Evolutionary conservation across 2,888 invertebrate genomes (phyloP).

Genomic region (Didymodactylos carnosus): DNA sequence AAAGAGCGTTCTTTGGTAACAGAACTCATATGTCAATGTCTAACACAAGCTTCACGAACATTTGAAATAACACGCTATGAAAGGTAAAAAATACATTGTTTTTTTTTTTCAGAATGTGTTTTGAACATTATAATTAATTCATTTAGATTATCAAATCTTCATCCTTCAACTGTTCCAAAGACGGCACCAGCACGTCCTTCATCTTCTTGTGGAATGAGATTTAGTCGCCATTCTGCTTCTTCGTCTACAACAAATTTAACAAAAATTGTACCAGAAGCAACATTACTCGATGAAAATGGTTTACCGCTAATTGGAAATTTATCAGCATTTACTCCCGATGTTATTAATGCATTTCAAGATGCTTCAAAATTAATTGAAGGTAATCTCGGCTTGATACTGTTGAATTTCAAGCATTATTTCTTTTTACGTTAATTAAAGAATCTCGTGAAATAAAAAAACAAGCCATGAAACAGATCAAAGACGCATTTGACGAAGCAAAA

Average conservation of each 20-base stretch:
- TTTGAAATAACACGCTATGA: conserved; percentile 1
- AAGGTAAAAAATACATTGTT: neutral
- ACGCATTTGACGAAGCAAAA: neutral
- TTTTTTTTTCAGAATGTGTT: neutral
- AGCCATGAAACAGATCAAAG: neutral
- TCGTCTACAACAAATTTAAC: neutral
- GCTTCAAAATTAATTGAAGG: neutral
- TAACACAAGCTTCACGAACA: conserved; percentile 17
- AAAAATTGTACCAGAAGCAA: neutral
- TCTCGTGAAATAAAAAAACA: neutral
- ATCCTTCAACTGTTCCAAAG: neutral
- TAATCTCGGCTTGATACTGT: too few relatives aligned
- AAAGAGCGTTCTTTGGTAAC: conserved; percentile 30
- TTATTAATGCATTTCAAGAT: neutral
- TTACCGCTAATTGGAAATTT: neutral
- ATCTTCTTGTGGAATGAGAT: neutral
- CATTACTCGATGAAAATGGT: neutral
- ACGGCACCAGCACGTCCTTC: neutral
- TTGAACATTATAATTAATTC: neutral
- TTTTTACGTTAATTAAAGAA: too few relatives aligned
- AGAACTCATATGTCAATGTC: conserved; percentile 28
- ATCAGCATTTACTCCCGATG: neutral
- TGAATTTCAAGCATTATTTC: too few relatives aligned
- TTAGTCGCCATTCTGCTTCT: neutral
- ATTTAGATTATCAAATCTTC: neutral